Evolutionary conservation across 2,888 invertebrate species (phyloP).

Genomic region (Steinernema hermaphroditum): DNA sequence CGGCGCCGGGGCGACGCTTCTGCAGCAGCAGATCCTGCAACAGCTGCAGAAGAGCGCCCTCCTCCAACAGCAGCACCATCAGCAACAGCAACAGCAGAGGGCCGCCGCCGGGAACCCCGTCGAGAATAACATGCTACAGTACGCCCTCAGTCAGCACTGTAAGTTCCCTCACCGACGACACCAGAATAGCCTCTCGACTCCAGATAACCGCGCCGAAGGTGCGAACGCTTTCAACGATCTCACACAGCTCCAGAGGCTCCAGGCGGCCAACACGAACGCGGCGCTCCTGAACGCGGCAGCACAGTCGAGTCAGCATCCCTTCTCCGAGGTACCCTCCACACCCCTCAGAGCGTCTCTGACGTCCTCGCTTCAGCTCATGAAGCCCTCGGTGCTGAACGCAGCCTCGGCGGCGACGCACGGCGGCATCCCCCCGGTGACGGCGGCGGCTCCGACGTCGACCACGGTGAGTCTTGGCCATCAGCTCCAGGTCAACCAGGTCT

Average conservation of each 20-base stretch:
- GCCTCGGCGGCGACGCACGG: background rate
- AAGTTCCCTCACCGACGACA: no score
- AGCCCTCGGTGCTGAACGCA: constrained; percentile 13
- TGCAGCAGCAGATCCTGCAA: constrained; percentile 1
- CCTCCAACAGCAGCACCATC: constrained; percentile 14
- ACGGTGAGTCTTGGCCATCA: constrained; percentile 2
- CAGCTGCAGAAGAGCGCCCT: background rate
- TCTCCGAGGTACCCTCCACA: constrained; percentile 1
- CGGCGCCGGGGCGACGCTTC: background rate
- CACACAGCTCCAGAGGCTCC: background rate
- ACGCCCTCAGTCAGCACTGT: constrained; percentile 11
- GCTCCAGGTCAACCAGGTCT: background rate
- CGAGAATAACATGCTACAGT: constrained; percentile 23
- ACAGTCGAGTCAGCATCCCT: background rate
- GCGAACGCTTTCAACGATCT: constrained; percentile 13
- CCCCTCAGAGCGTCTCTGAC: background rate
- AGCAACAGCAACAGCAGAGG: background rate
- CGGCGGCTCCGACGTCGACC: constrained; percentile 2
- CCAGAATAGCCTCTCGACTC: no score
- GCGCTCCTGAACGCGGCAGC: background rate
- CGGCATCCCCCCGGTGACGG: background rate
- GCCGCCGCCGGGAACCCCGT: constrained; percentile 14
- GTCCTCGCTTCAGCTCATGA: constrained; percentile 9
- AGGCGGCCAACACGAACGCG: constrained; percentile 8
- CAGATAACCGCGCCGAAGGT: constrained; percentile 13